Evolutionary conservation across 1,140 invertebrate species (phyloP).

Genomic region (Sipha flava): DNA sequence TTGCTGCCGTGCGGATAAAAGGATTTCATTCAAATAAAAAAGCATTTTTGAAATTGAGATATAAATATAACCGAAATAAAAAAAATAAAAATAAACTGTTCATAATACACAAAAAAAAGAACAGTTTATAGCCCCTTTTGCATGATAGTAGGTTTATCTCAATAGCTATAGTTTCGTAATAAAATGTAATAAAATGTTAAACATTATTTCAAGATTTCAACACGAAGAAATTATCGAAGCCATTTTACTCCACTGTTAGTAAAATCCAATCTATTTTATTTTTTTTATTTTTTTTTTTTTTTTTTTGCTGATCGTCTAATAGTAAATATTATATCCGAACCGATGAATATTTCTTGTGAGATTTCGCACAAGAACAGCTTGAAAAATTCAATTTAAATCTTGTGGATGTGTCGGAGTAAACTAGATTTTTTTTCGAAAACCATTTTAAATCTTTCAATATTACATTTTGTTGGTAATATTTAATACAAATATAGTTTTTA

Average conservation of each 20-base stretch:
- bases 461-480: too few relatives aligned
- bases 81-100: neutral
- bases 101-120: neutral
- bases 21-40: neutral
- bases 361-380: neutral
- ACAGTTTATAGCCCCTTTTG: neutral
- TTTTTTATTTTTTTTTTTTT: neutral
- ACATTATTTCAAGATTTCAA: neutral
- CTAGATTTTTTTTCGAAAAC: neutral
- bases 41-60: neutral
- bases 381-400: constrained; percentile 1
- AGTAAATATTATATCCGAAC: neutral
- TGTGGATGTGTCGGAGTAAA: neutral
- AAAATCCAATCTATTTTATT: neutral
- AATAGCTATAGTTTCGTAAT: neutral
- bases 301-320: neutral
- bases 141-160: neutral
- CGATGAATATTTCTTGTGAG: constrained; percentile 5
- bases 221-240: neutral
- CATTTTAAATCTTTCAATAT: neutral
- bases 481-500: too few relatives aligned
- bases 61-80: too few relatives aligned
- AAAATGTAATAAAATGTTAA: neutral
- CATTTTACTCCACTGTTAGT: neutral
- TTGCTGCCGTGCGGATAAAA: neutral